These are phyloP conservation scores for Pantala flavescens DNA, from an alignment of 1,140 invertebrate genomes.

Conservation along the genomic window DNA sequence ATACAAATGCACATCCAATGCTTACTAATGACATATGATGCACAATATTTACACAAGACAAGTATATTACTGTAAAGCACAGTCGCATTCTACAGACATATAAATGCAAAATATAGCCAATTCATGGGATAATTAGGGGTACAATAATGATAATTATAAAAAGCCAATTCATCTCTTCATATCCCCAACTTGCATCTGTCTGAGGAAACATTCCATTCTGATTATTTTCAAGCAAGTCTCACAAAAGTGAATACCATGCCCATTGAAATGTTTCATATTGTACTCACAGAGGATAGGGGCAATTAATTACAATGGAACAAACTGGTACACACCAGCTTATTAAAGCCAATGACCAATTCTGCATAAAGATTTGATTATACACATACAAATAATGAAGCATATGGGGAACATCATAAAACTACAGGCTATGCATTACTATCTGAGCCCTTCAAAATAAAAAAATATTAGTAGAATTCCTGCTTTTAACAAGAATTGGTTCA, in stretches of 20 bases:
- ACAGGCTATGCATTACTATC: slow-evolving; percentile 1
- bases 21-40: neutral
- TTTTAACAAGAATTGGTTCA: neutral
- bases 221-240: neutral
- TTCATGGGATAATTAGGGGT: neutral
- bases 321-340: neutral
- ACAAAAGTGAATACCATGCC: neutral
- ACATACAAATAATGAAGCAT: neutral
- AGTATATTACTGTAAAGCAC: neutral
- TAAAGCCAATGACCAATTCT: neutral
- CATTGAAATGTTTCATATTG: neutral
- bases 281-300: neutral
- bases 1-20: slow-evolving; percentile 9
- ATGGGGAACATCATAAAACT: neutral
- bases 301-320: neutral
- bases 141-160: neutral
- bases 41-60: slow-evolving; percentile 10
- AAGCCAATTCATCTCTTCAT: slow-evolving; percentile 6
- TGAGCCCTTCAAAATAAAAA: slow-evolving; percentile 2
- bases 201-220: slow-evolving; percentile 3
- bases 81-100: slow-evolving; percentile 1
- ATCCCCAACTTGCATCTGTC: slow-evolving; percentile 8
- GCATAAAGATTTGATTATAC: neutral
- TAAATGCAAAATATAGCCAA: neutral
- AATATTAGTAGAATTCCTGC: neutral